These are phyloP conservation scores for Notothenia coriiceps DNA, from an alignment of 2,113 vertebrate genomes.

Conservation along the genomic window DNA sequence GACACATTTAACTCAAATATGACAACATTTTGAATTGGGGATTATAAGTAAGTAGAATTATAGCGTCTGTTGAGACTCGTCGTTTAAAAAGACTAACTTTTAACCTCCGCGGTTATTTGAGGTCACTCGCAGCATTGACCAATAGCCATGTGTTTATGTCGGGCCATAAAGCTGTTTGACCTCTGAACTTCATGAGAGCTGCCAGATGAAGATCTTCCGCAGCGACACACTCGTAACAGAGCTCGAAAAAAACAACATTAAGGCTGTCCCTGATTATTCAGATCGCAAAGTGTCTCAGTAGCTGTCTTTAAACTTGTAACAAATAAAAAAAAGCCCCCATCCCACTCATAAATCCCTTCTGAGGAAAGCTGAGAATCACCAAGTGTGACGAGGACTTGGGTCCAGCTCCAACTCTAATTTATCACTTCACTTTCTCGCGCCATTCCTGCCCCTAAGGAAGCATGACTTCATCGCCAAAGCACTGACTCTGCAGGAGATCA, in stretches of 20 bases:
- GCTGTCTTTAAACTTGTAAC: slow-evolving; percentile 16
- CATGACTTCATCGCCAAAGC: slow-evolving; percentile 58
- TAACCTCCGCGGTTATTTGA: background rate
- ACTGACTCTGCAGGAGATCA: slow-evolving; percentile 47
- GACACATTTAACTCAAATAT: slow-evolving; percentile 4
- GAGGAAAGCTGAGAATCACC: slow-evolving; percentile 20
- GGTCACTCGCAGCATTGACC: slow-evolving; percentile 6
- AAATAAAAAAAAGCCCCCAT: background rate
- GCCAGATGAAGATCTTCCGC: background rate
- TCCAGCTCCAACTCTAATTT: slow-evolving; percentile 38
- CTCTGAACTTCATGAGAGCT: slow-evolving; percentile 41
- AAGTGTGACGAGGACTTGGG: slow-evolving; percentile 23
- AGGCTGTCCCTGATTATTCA: slow-evolving; percentile 23
- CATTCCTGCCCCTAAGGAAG: slow-evolving; percentile 22
- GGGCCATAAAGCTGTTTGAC: slow-evolving; percentile 47
- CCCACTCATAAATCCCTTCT: slow-evolving; percentile 11
- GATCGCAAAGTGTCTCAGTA: background rate
- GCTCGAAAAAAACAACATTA: slow-evolving; percentile 15
- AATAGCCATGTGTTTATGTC: slow-evolving; percentile 33
- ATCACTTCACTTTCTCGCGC: slow-evolving; percentile 40
- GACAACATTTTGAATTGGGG: background rate
- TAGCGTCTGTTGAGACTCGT: background rate
- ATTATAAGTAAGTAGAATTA: background rate
- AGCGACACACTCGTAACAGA: slow-evolving; percentile 2
- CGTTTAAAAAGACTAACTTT: background rate